A percentile compares a stretch with the other conserved stretches of the same genome.
Conservation (phyloP, 64 coral and sea anemone species). For the Orbicella faveolata region DNA sequence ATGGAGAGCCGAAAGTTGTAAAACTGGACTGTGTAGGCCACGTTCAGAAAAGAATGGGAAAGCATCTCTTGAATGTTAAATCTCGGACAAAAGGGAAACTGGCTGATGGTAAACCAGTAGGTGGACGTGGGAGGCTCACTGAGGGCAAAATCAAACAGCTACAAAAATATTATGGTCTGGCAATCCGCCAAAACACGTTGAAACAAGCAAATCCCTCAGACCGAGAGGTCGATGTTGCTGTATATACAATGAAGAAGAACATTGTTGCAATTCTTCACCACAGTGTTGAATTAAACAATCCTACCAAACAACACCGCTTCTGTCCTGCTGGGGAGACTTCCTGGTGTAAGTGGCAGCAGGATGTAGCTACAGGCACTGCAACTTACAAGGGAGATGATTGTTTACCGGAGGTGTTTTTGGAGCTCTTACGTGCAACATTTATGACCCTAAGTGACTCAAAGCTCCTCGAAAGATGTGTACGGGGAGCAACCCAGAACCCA, state of each 20-base stretch:
- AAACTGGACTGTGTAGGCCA: not conserved
- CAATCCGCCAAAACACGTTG: not conserved
- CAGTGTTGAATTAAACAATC: not conserved
- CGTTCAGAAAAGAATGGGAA: not conserved
- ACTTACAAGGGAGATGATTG: not conserved
- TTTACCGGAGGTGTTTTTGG: too few relatives aligned
- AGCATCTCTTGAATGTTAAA: not conserved
- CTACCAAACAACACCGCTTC: not conserved
- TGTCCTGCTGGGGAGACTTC: not conserved
- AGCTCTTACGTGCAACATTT: too few relatives aligned
- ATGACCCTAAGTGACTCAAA: too few relatives aligned
- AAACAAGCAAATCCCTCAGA: not conserved
- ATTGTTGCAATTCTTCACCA: not conserved
- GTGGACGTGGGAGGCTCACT: not conserved
- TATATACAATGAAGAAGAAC: conserved; percentile 7
- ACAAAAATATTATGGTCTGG: not conserved
- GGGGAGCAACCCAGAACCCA: too few relatives aligned
- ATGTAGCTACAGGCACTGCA: not conserved
- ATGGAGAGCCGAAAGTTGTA: not conserved
- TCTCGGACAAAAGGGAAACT: conserved; percentile 13
- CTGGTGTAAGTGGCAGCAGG: not conserved
- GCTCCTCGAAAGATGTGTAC: too few relatives aligned
- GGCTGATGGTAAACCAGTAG: not conserved
- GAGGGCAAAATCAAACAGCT: conserved; percentile 4
- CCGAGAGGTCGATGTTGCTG: not conserved